A percentile compares a stretch with the other conserved stretches of the same genome.
Evolutionary conservation across 2,888 invertebrate species (phyloP).

Genomic region (Orthonevra nobilis): DNA sequence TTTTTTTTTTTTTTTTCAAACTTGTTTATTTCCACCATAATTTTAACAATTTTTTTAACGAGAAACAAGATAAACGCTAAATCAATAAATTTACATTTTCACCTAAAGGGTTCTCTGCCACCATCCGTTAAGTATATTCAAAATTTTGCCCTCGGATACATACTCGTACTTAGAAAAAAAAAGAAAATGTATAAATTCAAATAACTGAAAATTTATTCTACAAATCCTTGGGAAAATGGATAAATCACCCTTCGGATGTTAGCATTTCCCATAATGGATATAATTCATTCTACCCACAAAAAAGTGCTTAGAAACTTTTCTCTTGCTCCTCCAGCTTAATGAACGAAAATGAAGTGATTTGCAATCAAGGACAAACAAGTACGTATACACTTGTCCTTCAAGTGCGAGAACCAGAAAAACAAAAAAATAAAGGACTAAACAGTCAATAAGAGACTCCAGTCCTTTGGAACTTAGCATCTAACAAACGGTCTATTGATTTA

Average conservation of each 20-base stretch:
- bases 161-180: slow-evolving; percentile 25
- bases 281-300: slow-evolving; percentile 44
- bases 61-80: too few relatives aligned
- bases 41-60: slow-evolving; percentile 21
- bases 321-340: slow-evolving; percentile 33
- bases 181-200: too few relatives aligned
- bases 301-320: slow-evolving; percentile 1
- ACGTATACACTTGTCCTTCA: too few relatives aligned
- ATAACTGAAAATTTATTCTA: slow-evolving; percentile 59
- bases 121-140: too few relatives aligned
- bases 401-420: slow-evolving; percentile 30
- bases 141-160: too few relatives aligned
- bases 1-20: too few relatives aligned
- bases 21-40: slow-evolving; percentile 8
- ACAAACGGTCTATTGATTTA: slow-evolving; percentile 62
- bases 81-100: too few relatives aligned
- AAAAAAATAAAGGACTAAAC: slow-evolving; percentile 59
- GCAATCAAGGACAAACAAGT: slow-evolving; percentile 53
- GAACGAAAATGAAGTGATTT: slow-evolving; percentile 64
- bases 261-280: slow-evolving; percentile 55
- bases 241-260: slow-evolving; percentile 43
- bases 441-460: slow-evolving; percentile 27
- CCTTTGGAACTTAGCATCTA: neutral
- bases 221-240: slow-evolving; percentile 55
- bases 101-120: slow-evolving; percentile 20